Evolutionary conservation across 1,140 invertebrate species (phyloP).

Genomic region (Mya arenaria): DNA sequence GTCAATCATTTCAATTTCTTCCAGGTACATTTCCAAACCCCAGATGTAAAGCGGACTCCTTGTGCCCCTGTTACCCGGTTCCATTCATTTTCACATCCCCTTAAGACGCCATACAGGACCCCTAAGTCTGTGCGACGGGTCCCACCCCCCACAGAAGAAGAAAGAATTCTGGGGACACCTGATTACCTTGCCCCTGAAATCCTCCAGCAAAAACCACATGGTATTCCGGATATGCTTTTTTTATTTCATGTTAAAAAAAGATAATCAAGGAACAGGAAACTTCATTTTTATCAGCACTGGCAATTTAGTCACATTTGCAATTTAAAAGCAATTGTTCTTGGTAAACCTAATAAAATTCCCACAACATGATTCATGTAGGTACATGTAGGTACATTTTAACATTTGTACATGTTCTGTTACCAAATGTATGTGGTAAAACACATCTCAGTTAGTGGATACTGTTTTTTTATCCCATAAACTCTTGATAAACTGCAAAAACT

Average conservation of each 20-base stretch:
- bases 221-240: slow-evolving; percentile 79
- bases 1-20: no score
- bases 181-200: slow-evolving; percentile 98
- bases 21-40: slow-evolving; percentile 29
- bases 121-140: slow-evolving; percentile 92
- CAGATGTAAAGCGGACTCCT: slow-evolving; percentile 12
- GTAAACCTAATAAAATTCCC: background rate
- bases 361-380: no score
- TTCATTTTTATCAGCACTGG: background rate
- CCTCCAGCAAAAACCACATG: slow-evolving; percentile 88
- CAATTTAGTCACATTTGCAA: background rate
- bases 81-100: slow-evolving; percentile 20
- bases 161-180: slow-evolving; percentile 93
- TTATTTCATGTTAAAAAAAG: no score
- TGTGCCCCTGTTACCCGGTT: slow-evolving; percentile 26
- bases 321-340: background rate
- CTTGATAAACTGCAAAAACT: no score
- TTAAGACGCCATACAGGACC: slow-evolving; percentile 89
- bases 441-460: no score
- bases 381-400: no score
- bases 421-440: no score
- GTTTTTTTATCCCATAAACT: no score
- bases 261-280: background rate
- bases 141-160: slow-evolving; percentile 60
- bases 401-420: no score